These are phyloP conservation scores for Prolemur simus DNA, from an alignment of 2,113 vertebrate species.

Conservation along the genomic window DNA sequence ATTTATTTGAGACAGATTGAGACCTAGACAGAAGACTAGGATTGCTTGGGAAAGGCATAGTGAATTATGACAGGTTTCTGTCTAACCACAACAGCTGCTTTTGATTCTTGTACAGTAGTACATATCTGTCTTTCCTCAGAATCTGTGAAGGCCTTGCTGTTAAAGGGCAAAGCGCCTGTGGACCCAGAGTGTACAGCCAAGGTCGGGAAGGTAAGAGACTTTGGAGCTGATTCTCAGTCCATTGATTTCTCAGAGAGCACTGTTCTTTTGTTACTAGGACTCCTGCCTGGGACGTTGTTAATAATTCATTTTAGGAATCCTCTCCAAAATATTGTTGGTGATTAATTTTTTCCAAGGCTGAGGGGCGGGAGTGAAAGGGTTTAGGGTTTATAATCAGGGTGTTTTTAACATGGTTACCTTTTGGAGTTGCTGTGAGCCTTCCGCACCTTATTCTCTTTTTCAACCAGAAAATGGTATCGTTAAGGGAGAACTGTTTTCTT, in stretches of 20 bases:
- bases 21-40: neutral
- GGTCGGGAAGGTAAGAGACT: slow-evolving; percentile 86
- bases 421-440: neutral
- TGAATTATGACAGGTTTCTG: slow-evolving; percentile 15
- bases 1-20: neutral
- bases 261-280: neutral
- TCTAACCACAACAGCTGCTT: neutral
- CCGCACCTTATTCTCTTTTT: neutral
- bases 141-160: slow-evolving; percentile 87
- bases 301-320: neutral
- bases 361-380: neutral
- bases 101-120: neutral
- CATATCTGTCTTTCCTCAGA: slow-evolving; percentile 77
- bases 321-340: neutral
- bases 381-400: neutral
- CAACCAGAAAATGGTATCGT: neutral
- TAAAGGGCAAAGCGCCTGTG: slow-evolving; percentile 93
- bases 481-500: neutral
- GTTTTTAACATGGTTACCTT: neutral
- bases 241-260: neutral
- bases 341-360: neutral
- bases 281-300: neutral
- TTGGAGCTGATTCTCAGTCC: neutral
- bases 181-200: slow-evolving; percentile 91
- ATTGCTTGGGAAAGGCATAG: neutral